phyloP scores from a whole-genome alignment of 2,888 invertebrate species.

The Cryptus viduatorius region DNA sequence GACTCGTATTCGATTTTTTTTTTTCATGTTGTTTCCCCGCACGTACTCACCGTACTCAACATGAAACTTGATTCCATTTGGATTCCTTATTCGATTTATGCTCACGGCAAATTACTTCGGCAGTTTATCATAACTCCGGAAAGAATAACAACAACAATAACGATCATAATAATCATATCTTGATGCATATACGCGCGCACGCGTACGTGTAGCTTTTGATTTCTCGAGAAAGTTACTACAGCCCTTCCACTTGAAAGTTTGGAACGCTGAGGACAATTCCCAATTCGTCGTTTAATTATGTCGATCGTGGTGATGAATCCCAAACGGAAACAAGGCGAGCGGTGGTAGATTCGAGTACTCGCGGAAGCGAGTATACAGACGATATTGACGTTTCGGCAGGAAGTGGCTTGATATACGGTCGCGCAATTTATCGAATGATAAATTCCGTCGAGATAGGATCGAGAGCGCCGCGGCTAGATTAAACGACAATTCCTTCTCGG shows the following conservation, averaged over 20 bases:
- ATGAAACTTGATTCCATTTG: conserved; percentile 34
- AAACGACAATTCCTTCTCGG: conserved; percentile 81
- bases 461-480: conserved; percentile 80
- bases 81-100: conserved; percentile 46
- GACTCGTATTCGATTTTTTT: conserved; percentile 18
- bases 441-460: conserved; percentile 84
- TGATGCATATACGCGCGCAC: neutral
- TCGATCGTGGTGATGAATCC: conserved; percentile 62
- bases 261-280: conserved; percentile 44
- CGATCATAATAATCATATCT: neutral
- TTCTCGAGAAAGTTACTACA: neutral
- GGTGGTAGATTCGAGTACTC: conserved; percentile 61
- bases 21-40: neutral
- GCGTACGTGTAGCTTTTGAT: neutral
- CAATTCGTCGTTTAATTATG: conserved; percentile 68
- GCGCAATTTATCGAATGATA: conserved; percentile 84
- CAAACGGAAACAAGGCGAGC: conserved; percentile 55
- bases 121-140: conserved; percentile 4
- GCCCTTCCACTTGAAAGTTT: neutral
- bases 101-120: conserved; percentile 50
- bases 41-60: conserved; percentile 36
- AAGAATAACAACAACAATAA: conserved; percentile 17
- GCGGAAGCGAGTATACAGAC: conserved; percentile 73
- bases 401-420: conserved; percentile 78
- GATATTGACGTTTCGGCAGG: conserved; percentile 77